Percentiles rank a stretch among this genome's conserved stretches.
Conservation (phyloP, 37 sponge, comb jelly and placozoan genomes). For the Haliclona indistincta region DNA sequence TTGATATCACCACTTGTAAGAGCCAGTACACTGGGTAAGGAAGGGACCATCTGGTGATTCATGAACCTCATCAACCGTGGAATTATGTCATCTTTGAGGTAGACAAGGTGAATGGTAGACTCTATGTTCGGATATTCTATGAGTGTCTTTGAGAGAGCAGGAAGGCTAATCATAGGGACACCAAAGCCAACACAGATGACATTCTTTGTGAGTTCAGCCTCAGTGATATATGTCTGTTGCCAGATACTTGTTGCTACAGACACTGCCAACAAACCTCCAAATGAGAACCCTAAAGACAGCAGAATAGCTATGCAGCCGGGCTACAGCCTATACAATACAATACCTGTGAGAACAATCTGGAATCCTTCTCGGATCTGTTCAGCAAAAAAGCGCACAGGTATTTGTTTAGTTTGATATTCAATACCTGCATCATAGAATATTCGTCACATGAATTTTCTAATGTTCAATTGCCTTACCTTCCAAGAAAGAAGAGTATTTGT, state of each 20-base stretch:
- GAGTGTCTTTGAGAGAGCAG: conserved; percentile 13
- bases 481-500: conserved; percentile 20
- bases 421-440: conserved; percentile 4
- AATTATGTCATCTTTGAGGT: conserved; percentile 29
- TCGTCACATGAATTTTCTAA: neutral
- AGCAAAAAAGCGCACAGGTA: conserved; percentile 54
- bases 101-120: conserved; percentile 24
- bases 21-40: neutral
- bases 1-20: too few relatives aligned
- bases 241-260: conserved; percentile 36
- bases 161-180: conserved; percentile 35
- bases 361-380: conserved; percentile 32
- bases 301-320: neutral
- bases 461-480: conserved; percentile 27
- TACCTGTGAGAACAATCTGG: conserved; percentile 50
- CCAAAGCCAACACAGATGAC: conserved; percentile 59
- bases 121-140: conserved; percentile 11
- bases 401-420: conserved; percentile 15
- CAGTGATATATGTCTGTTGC: conserved; percentile 8
- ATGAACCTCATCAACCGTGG: conserved; percentile 16
- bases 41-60: neutral
- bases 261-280: conserved; percentile 59
- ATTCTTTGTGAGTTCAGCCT: conserved; percentile 13
- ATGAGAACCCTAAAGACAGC: conserved; percentile 45
- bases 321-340: too few relatives aligned